Evolutionary conservation across 2,113 vertebrate genomes (phyloP).

Genomic region (Rafetus swinhoei): DNA sequence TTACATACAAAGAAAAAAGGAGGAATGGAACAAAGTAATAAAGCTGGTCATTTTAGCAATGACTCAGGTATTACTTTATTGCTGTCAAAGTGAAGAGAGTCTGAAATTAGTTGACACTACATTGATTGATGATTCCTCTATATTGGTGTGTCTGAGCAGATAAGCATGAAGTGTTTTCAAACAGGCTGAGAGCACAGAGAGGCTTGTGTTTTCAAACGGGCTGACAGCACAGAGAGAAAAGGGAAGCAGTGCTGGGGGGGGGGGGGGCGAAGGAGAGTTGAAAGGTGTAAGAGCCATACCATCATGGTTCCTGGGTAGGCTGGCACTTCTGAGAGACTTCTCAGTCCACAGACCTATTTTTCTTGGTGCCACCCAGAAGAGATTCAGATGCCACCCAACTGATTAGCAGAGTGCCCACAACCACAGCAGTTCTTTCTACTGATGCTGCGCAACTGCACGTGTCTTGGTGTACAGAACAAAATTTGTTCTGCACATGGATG

Average conservation of each 20-base stretch:
- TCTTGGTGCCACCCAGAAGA: too few species aligned
- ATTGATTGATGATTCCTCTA: background rate
- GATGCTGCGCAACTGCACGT: too few species aligned
- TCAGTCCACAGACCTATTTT: too few species aligned
- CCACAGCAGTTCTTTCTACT: too few species aligned
- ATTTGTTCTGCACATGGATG: too few species aligned
- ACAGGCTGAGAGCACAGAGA: background rate
- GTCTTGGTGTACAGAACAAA: too few species aligned
- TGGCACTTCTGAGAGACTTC: rapidly evolving
- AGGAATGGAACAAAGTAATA: background rate
- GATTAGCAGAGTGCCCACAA: too few species aligned
- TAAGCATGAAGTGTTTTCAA: background rate
- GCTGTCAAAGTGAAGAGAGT: background rate
- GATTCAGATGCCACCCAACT: too few species aligned
- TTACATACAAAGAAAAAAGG: background rate
- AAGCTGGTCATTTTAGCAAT: background rate
- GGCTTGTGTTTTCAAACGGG: rapidly evolving
- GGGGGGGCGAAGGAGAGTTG: background rate
- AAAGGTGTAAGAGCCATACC: background rate
- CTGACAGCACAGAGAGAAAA: background rate
- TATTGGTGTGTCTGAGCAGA: background rate
- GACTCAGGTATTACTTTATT: background rate
- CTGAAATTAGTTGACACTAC: background rate
- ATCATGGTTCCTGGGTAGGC: background rate
- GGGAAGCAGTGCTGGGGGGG: background rate